Evolutionary conservation across 1,140 invertebrate species (phyloP).

Genomic region (Gyrodactylus salaris): DNA sequence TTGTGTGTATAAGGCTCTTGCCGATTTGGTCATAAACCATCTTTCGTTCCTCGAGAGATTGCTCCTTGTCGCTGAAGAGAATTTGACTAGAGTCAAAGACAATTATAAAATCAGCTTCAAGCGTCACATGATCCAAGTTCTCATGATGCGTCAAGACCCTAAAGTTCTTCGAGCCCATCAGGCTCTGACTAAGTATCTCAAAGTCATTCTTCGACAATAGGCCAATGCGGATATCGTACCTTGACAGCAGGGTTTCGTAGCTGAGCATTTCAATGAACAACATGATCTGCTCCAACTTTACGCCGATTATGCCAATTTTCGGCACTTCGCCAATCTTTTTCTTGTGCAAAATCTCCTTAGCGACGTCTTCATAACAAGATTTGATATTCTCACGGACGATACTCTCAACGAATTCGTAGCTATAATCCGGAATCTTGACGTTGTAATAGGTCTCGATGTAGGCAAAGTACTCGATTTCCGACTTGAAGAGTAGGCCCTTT

Average conservation of each 20-base stretch:
- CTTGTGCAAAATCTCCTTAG: background rate
- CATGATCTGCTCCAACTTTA: background rate
- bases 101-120: background rate
- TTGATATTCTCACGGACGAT: background rate
- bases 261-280: background rate
- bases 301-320: background rate
- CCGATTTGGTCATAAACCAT: background rate
- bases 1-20: background rate
- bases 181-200: background rate
- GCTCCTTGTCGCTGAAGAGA: too few relatives aligned
- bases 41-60: background rate
- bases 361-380: background rate
- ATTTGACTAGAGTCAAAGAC: background rate
- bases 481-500: background rate
- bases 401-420: background rate
- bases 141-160: background rate
- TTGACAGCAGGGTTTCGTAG: background rate
- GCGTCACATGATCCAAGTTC: background rate
- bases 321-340: background rate
- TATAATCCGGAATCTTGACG: background rate
- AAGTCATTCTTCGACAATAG: background rate
- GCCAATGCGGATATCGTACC: background rate
- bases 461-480: background rate
- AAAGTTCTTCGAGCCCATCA: background rate
- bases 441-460: background rate